Percentiles rank a stretch among this genome's conserved stretches.
These are phyloP conservation scores for Acleris emargana DNA, from an alignment of 2,888 invertebrate species.

Conservation along the genomic window DNA sequence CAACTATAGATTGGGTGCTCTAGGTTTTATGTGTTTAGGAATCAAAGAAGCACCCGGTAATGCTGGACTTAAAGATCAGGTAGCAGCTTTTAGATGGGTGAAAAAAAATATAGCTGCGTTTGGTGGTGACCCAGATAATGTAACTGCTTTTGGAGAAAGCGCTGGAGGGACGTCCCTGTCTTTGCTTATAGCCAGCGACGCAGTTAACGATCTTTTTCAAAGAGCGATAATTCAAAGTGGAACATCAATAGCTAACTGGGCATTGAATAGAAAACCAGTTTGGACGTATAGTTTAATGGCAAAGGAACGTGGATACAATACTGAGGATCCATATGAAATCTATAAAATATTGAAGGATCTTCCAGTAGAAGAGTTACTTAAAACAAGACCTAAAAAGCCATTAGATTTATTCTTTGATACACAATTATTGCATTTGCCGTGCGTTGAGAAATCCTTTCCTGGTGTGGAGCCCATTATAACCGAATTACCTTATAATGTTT, in stretches of 20 bases:
- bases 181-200: conserved; percentile 59
- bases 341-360: conserved; percentile 62
- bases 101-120: conserved; percentile 73
- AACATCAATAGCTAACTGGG: conserved; percentile 67
- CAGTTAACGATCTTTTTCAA: conserved; percentile 64
- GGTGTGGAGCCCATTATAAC: conserved; percentile 63
- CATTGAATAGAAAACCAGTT: conserved; percentile 66
- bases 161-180: conserved; percentile 69
- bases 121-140: conserved; percentile 72
- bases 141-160: conserved; percentile 76
- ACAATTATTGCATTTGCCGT: conserved; percentile 66
- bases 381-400: conserved; percentile 56
- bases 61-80: conserved; percentile 73
- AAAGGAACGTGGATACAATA: conserved; percentile 61
- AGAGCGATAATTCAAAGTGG: conserved; percentile 74
- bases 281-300: conserved; percentile 65
- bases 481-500: conserved; percentile 68
- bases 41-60: conserved; percentile 76
- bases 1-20: conserved; percentile 70
- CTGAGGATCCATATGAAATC: conserved; percentile 63
- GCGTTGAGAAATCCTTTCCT: conserved; percentile 63
- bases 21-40: conserved; percentile 71
- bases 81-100: conserved; percentile 74
- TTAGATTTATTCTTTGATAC: conserved; percentile 68
- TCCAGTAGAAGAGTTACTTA: conserved; percentile 55